Evolutionary conservation across 1,140 invertebrate species (phyloP).

Genomic region (Dolichoris vasculosae): DNA sequence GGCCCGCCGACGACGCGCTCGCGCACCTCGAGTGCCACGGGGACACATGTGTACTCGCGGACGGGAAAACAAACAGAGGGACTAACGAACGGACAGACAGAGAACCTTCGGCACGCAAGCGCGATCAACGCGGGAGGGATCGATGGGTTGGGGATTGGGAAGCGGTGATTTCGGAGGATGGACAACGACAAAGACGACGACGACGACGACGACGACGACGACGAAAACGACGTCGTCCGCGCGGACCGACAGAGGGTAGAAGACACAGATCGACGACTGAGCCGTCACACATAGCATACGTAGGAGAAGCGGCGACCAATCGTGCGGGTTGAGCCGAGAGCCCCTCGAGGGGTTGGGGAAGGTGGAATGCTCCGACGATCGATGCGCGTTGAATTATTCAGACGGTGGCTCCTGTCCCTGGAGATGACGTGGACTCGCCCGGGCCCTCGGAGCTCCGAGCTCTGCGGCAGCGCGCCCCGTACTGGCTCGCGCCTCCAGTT

Average conservation of each 20-base stretch:
- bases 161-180: neutral
- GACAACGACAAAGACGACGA: neutral
- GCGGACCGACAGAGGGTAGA: neutral
- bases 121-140: neutral
- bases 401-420: conserved; percentile 44
- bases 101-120: neutral
- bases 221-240: neutral
- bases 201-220: neutral
- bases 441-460: conserved; percentile 37
- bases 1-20: neutral
- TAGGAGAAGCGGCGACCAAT: neutral
- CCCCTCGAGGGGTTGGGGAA: neutral
- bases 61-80: neutral
- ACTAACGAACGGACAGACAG: neutral
- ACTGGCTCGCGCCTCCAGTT: neutral
- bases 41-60: too few relatives aligned
- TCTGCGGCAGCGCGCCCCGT: conserved; percentile 19
- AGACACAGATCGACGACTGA: neutral
- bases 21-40: neutral
- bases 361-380: conserved; percentile 54
- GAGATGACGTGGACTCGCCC: conserved; percentile 2
- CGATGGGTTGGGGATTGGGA: neutral
- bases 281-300: neutral
- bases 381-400: conserved; percentile 63
- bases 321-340: neutral